Evolutionary conservation across 2,113 vertebrate species (phyloP).

Genomic region (Chlorocebus sabaeus): DNA sequence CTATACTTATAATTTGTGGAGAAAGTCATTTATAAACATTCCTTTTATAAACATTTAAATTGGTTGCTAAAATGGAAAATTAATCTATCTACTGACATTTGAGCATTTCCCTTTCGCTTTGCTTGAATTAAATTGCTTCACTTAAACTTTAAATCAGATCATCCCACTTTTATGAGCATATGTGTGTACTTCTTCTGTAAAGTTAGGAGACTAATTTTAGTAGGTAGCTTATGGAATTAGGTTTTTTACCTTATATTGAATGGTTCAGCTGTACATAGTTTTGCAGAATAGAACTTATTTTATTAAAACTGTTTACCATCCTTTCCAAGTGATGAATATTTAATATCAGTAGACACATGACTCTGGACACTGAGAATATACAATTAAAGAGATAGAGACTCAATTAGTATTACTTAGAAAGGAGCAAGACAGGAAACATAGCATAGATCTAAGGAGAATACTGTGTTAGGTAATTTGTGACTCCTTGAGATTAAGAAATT

Average conservation of each 20-base stretch:
- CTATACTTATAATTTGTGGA: slow-evolving; percentile 24
- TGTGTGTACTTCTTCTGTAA: slow-evolving; percentile 67
- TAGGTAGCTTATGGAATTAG: slow-evolving; percentile 64
- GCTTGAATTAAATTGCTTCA: slow-evolving; percentile 72
- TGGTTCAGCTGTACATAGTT: slow-evolving; percentile 25
- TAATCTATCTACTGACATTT: slow-evolving; percentile 72
- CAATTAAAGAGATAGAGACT: not conserved
- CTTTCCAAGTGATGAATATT: slow-evolving; percentile 18
- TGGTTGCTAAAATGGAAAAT: slow-evolving; percentile 65
- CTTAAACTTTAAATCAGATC: slow-evolving; percentile 66
- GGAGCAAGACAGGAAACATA: not conserved
- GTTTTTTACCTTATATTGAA: slow-evolving; percentile 56
- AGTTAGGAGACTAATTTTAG: slow-evolving; percentile 71
- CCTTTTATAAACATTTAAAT: slow-evolving; percentile 63
- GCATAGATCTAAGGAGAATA: not conserved
- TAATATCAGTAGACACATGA: not conserved
- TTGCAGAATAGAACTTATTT: slow-evolving; percentile 7
- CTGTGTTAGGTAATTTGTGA: not conserved
- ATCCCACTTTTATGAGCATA: slow-evolving; percentile 63
- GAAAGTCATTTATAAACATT: slow-evolving; percentile 61
- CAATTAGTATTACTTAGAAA: not conserved
- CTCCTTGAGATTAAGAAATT: not conserved
- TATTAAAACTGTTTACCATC: slow-evolving; percentile 35
- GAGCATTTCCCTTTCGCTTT: slow-evolving; percentile 57
- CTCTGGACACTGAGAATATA: not conserved